These are phyloP conservation scores for Sprattus sprattus DNA, from an alignment of 2,113 vertebrate genomes.

Conservation along the genomic window DNA sequence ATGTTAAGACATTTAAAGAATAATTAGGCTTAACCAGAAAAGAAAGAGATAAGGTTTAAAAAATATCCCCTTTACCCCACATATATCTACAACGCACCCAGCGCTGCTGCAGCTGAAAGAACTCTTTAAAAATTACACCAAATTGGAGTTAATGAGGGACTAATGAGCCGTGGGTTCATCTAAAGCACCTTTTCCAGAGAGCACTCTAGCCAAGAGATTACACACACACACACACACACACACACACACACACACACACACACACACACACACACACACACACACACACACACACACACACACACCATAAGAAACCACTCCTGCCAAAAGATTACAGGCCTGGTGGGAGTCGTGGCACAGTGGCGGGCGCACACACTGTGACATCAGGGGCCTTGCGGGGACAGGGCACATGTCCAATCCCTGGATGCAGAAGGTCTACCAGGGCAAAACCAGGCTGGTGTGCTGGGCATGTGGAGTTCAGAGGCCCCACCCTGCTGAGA, in stretches of 20 bases:
- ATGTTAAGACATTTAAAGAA: neutral
- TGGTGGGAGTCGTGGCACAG: too few species aligned
- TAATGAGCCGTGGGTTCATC: neutral
- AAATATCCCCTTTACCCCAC: neutral
- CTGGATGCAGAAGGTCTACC: neutral
- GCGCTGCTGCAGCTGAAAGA: neutral
- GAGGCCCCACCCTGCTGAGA: neutral
- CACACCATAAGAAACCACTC: neutral
- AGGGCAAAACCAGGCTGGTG: neutral
- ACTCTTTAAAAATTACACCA: neutral
- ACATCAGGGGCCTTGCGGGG: neutral
- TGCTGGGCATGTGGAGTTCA: neutral
- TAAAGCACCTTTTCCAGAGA: neutral
- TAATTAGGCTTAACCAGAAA: neutral
- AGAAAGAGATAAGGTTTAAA: neutral
- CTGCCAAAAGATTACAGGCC: neutral
- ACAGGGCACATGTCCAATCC: neutral
- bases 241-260: neutral
- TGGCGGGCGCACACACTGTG: neutral
- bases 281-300: neutral
- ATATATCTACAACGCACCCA: neutral
- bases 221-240: too few species aligned
- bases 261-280: slow-evolving; percentile 10
- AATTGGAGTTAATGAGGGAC: neutral
- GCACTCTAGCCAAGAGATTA: neutral